These are phyloP conservation scores for Pterostichus madidus DNA, from an alignment of 2,888 invertebrate genomes.

Conservation along the genomic window DNA sequence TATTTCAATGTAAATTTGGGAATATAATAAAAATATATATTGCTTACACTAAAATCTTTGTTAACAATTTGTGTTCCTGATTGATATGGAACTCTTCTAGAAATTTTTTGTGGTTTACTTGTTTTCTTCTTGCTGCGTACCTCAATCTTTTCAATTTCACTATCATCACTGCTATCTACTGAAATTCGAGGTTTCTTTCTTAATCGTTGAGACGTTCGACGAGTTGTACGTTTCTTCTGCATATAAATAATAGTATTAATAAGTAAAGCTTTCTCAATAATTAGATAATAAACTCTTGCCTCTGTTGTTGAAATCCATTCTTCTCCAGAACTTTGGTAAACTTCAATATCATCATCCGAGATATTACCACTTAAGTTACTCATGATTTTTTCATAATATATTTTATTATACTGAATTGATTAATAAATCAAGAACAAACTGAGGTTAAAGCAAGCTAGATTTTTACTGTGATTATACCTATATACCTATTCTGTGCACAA, in stretches of 20 bases:
- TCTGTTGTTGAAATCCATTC: constrained; percentile 73
- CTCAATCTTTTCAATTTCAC: constrained; percentile 70
- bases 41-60: constrained; percentile 68
- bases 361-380: constrained; percentile 38
- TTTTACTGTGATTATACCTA: not conserved
- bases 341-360: constrained; percentile 73
- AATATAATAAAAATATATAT: not conserved
- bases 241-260: constrained; percentile 41
- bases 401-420: not conserved
- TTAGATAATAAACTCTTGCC: constrained; percentile 66
- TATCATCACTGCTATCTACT: constrained; percentile 70
- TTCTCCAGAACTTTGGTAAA: constrained; percentile 75
- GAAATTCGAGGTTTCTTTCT: constrained; percentile 73
- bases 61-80: constrained; percentile 63
- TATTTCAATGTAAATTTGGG: not conserved
- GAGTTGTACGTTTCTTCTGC: constrained; percentile 71
- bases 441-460: constrained; percentile 25
- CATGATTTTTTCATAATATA: constrained; percentile 49
- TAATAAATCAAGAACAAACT: not conserved
- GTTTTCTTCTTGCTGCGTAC: constrained; percentile 59
- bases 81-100: constrained; percentile 51
- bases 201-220: constrained; percentile 72
- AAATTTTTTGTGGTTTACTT: constrained; percentile 24
- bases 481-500: no score
- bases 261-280: constrained; percentile 4